Evolutionary conservation across 2,113 vertebrate genomes (phyloP).

Genomic region (Elaphurus davidianus): DNA sequence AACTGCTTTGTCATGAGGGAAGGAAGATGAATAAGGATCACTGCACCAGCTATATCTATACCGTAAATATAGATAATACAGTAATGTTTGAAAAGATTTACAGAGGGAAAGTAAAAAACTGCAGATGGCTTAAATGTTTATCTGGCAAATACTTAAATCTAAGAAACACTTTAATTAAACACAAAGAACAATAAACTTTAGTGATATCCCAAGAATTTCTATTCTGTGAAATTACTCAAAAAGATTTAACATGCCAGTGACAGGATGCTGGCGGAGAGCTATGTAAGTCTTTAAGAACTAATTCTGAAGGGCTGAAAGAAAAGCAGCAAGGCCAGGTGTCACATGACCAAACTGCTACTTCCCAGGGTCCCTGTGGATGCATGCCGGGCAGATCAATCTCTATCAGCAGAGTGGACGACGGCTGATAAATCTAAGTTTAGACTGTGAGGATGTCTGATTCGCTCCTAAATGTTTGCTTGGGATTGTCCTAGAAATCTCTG

Average conservation of each 20-base stretch:
- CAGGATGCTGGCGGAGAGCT: neutral
- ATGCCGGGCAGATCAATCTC: neutral
- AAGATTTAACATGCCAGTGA: conserved; percentile 18
- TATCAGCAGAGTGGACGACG: neutral
- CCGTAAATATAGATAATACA: neutral
- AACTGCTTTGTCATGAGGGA: neutral
- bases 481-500: conserved; percentile 16
- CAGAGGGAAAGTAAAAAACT: neutral
- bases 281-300: neutral
- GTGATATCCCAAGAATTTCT: conserved; percentile 11
- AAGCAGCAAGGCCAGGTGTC: neutral
- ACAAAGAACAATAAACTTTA: conserved; percentile 30
- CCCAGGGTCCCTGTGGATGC: neutral
- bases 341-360: neutral
- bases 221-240: conserved; percentile 14
- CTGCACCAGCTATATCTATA: neutral
- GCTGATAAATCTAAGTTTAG: neutral
- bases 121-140: conserved; percentile 43
- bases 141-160: conserved; percentile 6
- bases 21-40: neutral
- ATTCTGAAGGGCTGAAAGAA: neutral
- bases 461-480: neutral
- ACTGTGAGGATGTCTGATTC: neutral
- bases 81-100: neutral
- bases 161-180: conserved; percentile 39